These are phyloP conservation scores for Bos indicus DNA, from an alignment of 2,113 vertebrate genomes.

Conservation along the genomic window DNA sequence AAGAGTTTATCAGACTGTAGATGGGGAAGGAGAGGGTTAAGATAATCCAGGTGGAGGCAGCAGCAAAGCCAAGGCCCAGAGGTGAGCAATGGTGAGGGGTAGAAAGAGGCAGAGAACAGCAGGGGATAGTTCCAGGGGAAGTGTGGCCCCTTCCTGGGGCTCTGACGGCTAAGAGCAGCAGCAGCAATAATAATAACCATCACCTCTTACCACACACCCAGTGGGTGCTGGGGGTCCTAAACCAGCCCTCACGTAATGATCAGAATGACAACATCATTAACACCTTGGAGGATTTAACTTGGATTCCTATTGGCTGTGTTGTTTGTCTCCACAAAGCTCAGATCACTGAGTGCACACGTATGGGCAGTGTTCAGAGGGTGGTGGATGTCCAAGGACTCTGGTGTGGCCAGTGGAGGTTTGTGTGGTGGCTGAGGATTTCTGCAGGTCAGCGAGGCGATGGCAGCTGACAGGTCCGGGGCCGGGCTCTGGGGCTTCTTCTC, in stretches of 20 bases:
- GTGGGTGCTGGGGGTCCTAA: background rate
- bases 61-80: background rate
- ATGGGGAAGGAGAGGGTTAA: background rate
- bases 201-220: background rate
- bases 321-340: background rate
- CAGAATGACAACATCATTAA: background rate
- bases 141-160: background rate
- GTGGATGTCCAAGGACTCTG: background rate
- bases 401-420: background rate
- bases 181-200: no score
- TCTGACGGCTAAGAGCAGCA: no score
- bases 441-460: background rate
- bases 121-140: no score
- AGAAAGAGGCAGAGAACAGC: background rate
- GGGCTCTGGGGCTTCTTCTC: background rate
- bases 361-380: background rate
- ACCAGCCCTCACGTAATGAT: background rate
- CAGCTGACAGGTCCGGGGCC: background rate
- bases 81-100: background rate
- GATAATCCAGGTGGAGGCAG: background rate
- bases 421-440: background rate
- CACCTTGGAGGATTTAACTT: accelerated
- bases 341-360: background rate
- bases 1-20: background rate
- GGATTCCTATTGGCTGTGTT: background rate